These are phyloP conservation scores for Crotalus adamanteus DNA, from an alignment of 2,797 vertebrate genomes.

Conservation along the genomic window DNA sequence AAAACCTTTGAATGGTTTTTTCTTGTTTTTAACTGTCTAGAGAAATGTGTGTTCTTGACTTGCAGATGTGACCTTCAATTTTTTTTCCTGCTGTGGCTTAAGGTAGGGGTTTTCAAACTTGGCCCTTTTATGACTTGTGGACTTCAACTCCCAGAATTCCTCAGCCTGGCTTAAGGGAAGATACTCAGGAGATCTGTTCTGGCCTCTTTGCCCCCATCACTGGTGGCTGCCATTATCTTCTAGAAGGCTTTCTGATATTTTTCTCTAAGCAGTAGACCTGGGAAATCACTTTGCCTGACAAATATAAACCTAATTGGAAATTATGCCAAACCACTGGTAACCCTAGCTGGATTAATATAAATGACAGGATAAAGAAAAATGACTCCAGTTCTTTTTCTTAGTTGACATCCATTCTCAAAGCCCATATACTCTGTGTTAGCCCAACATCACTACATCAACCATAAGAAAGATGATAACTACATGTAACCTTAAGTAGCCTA, in stretches of 20 bases:
- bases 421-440: not conserved
- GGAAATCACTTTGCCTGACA: not conserved
- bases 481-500: not conserved
- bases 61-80: not conserved
- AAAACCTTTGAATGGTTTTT: not conserved
- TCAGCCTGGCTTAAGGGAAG: not conserved
- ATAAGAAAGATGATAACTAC: not conserved
- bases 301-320: not conserved
- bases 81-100: not conserved
- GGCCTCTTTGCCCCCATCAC: not conserved
- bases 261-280: too few species aligned
- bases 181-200: not conserved
- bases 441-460: not conserved
- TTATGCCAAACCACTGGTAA: not conserved
- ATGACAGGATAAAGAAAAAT: not conserved
- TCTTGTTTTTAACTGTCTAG: not conserved
- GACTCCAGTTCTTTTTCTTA: not conserved
- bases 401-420: not conserved
- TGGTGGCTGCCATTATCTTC: not conserved
- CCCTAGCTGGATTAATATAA: not conserved
- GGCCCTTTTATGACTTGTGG: too few species aligned
- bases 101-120: not conserved
- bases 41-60: not conserved
- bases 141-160: too few species aligned
- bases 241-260: not conserved